These are phyloP conservation scores for Formica selysi DNA, from an alignment of 1,140 invertebrate genomes.

Conservation along the genomic window DNA sequence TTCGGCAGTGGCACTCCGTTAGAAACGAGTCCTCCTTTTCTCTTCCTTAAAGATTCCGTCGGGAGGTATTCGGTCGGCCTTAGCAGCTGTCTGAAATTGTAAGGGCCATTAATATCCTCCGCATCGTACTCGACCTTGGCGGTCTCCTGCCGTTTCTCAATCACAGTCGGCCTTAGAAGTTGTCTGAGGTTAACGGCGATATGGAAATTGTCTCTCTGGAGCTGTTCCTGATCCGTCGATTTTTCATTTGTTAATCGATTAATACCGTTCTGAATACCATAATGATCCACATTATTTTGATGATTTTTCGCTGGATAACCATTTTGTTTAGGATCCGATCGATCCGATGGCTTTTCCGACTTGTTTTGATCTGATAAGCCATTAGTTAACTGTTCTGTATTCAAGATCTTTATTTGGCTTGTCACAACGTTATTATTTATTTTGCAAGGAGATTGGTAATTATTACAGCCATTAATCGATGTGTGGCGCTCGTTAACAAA, in stretches of 20 bases:
- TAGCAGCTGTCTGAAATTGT: slow-evolving; percentile 90
- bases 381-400: slow-evolving; percentile 41
- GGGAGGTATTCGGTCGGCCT: slow-evolving; percentile 90
- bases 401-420: slow-evolving; percentile 15
- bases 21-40: slow-evolving; percentile 85
- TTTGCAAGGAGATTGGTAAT: neutral
- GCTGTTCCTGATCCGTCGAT: slow-evolving; percentile 25
- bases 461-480: slow-evolving; percentile 35
- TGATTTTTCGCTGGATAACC: slow-evolving; percentile 35
- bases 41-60: slow-evolving; percentile 90
- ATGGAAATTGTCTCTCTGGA: slow-evolving; percentile 76
- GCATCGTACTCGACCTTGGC: slow-evolving; percentile 81
- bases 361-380: neutral
- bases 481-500: slow-evolving; percentile 36
- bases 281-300: slow-evolving; percentile 2
- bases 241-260: slow-evolving; percentile 55
- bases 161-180: slow-evolving; percentile 86
- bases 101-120: slow-evolving; percentile 89
- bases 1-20: slow-evolving; percentile 70
- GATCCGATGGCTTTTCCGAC: slow-evolving; percentile 23
- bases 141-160: slow-evolving; percentile 79
- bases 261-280: slow-evolving; percentile 21
- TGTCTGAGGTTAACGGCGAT: slow-evolving; percentile 85
- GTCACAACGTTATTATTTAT: neutral
- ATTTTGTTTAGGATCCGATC: slow-evolving; percentile 46